Evolutionary conservation across 2,113 vertebrate genomes (phyloP), one percentile per base, ranked within the genome.

Genomic region (Mastomys coucha): DNA sequence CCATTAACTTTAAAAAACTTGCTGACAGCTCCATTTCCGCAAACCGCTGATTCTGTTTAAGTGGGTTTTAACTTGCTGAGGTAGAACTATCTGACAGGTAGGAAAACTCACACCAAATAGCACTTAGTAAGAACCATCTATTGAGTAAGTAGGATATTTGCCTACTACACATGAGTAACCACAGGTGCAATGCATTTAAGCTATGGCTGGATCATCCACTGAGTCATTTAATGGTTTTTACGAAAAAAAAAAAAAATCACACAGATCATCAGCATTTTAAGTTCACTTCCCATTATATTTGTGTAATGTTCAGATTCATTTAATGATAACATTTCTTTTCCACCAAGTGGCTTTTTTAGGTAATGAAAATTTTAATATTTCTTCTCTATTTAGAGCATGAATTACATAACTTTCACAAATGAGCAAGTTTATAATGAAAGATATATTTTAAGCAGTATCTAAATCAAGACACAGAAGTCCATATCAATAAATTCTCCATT

Each of bases 1-100:
- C 98, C 98, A 98, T 98, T 98, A 98, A 96, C 97, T 97, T 98
- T 93, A 93, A 92, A 98, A 98, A 98, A 98, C 90, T 95, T 98
- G 98, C 98, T 98, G 98, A 99, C 98, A 97, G 91, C 97, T 97
- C 96, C 95, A 97, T 98, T 98, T 97, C 89, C 97, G 22, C 78
- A 89, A 92, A 65, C 72, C 72, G 78, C 75, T 91, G 65, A 87
- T 89, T 91, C 63, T 93, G 69, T 85, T 91, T 96, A 96, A 98
- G 96, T 98, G 93, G 91, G 92, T 97, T 98, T 98, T 96, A 95
- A 96, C 97, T 98, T 98, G 97, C 85, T 98, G 97, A 98, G 95
- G 96, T 94, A 97, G 88, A 81, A 84, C 96, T 97, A 93, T 92
- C 82, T 97, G 96, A 96, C 80, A 97, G 96, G 93, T 96, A 97